A percentile compares a stretch with the other conserved stretches of the same genome.
Evolutionary conservation across 53 echinoderm and acorn worm genomes (phyloP).

Genomic region (Apostichopus leukothele): DNA sequence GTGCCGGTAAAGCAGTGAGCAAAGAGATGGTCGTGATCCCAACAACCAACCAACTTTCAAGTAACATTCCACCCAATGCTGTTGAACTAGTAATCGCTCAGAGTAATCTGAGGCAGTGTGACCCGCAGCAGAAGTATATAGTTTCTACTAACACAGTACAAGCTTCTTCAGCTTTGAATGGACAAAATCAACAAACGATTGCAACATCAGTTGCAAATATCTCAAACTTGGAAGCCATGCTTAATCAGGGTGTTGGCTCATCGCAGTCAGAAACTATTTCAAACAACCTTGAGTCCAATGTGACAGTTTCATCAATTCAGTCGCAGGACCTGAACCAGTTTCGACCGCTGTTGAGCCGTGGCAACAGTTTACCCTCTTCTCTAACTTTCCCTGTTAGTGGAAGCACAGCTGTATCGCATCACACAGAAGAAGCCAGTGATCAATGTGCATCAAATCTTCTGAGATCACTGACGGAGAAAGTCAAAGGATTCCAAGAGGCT

Average conservation of each 20-base stretch:
- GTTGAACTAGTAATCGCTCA: constrained; percentile 28
- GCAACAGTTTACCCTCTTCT: constrained; percentile 11
- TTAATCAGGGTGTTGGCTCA: not conserved
- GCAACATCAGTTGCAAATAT: not conserved
- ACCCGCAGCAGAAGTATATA: constrained; percentile 9
- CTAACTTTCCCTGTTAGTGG: not conserved
- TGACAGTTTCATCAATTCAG: not conserved
- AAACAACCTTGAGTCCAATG: not conserved
- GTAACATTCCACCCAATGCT: constrained; percentile 38
- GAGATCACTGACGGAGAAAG: not conserved
- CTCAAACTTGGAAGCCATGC: constrained; percentile 11
- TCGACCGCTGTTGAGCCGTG: constrained; percentile 18
- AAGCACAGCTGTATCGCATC: not conserved
- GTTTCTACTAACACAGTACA: not conserved
- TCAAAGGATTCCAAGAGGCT: not conserved
- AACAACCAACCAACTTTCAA: constrained; percentile 24
- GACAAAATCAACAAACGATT: not conserved
- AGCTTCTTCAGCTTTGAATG: not conserved
- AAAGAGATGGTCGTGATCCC: constrained; percentile 37
- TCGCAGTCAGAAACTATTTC: not conserved
- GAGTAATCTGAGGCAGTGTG: not conserved
- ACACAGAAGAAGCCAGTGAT: not conserved
- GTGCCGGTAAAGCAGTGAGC: not conserved
- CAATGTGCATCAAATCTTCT: constrained; percentile 33
- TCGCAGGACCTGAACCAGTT: not conserved